phyloP scores from a whole-genome alignment of 2,888 invertebrate species.

The Tortricodes alternella region DNA sequence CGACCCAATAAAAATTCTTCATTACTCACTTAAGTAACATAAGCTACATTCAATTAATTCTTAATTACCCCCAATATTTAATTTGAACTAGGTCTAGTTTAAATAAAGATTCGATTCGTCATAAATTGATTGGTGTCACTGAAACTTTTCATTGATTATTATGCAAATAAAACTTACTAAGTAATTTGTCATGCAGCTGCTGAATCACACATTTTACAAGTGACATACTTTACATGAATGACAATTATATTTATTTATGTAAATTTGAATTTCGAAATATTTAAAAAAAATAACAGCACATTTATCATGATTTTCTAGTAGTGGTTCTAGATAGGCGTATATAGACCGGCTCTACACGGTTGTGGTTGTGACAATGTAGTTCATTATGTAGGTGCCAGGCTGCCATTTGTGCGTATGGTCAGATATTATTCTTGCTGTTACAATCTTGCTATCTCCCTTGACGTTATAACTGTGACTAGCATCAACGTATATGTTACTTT shows the following conservation, averaged over 20 bases:
- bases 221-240: conserved; percentile 36
- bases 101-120: conserved; percentile 15
- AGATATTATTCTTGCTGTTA: conserved; percentile 19
- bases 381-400: conserved; percentile 15
- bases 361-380: conserved; percentile 8
- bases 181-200: conserved; percentile 16
- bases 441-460: conserved; percentile 24
- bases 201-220: conserved; percentile 13
- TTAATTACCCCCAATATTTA: not conserved
- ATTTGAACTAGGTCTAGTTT: not conserved
- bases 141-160: conserved; percentile 5
- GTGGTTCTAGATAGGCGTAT: not conserved
- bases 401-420: conserved; percentile 24
- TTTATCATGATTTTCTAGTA: not conserved
- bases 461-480: conserved; percentile 15
- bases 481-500: conserved; percentile 52
- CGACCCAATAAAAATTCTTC: conserved; percentile 53
- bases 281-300: not conserved
- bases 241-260: conserved; percentile 26
- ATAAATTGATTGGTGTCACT: conserved; percentile 14
- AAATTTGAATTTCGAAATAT: not conserved
- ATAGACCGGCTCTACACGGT: conserved; percentile 7
- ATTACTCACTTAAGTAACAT: conserved; percentile 44
- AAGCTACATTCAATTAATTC: conserved; percentile 8
- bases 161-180: conserved; percentile 3